Percentiles rank a stretch among this genome's conserved stretches.
phyloP scores from a whole-genome alignment of 2,888 invertebrate species.

The Lithophane ornitopus region DNA sequence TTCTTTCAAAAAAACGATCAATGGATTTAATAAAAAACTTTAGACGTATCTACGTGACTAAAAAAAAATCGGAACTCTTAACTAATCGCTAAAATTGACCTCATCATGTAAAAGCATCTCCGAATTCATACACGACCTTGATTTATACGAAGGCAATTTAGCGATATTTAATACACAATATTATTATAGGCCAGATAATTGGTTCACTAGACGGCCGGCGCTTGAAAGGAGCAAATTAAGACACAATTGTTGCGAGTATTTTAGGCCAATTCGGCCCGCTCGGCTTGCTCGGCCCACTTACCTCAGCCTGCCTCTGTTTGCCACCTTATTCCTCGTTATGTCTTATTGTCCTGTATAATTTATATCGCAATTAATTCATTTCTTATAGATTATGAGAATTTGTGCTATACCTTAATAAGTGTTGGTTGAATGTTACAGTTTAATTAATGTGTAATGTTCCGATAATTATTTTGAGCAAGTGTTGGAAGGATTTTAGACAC shows the following conservation, averaged over 20 bases:
- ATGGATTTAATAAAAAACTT: neutral
- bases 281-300: slow-evolving; percentile 49
- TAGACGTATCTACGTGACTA: neutral
- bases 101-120: slow-evolving; percentile 26
- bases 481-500: neutral
- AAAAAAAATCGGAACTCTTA: neutral
- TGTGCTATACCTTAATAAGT: slow-evolving; percentile 15
- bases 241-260: slow-evolving; percentile 77
- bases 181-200: slow-evolving; percentile 74
- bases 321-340: slow-evolving; percentile 71
- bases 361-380: slow-evolving; percentile 61
- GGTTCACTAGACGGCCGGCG: slow-evolving; percentile 69
- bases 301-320: slow-evolving; percentile 42
- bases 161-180: slow-evolving; percentile 71
- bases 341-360: slow-evolving; percentile 70
- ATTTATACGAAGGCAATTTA: slow-evolving; percentile 73
- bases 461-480: slow-evolving; percentile 11
- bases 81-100: slow-evolving; percentile 13
- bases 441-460: slow-evolving; percentile 13
- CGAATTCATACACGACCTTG: slow-evolving; percentile 54
- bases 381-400: slow-evolving; percentile 54
- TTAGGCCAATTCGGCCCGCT: slow-evolving; percentile 60
- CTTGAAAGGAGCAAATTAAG: slow-evolving; percentile 78
- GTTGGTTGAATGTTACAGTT: slow-evolving; percentile 17
- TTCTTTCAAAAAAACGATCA: neutral